Evolutionary conservation across 2,888 invertebrate genomes (phyloP), one percentile per base, ranked within the genome.

Genomic region (Pelosia muscerda): DNA sequence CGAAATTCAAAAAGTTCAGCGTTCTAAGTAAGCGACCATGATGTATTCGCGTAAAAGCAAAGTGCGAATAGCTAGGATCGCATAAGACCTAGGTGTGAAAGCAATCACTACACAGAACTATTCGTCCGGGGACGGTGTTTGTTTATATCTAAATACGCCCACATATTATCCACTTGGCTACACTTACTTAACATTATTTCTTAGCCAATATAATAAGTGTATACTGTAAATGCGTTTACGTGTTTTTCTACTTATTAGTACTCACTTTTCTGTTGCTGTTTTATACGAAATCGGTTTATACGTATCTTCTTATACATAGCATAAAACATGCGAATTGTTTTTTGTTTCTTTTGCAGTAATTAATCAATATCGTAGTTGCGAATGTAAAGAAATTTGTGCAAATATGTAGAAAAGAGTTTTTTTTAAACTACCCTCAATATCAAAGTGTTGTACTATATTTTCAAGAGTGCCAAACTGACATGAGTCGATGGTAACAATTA

Each of bases 121-220:
- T 75, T 86, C 87, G 79, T 77, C 85, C 84, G 49, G 64, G 84
- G 86, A 85, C 85, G 86, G 85, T 81, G 81, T 31, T 72, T 63
- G 42, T 72, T 79, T 81, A 84, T 71, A 72, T 73, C 79, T 80
- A 79, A 74, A 31, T 49, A 77, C 79, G 70, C 81, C 81, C 79
- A 77, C 79, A 70, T 55, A 68, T 73, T 68, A 74, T 66, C 72
- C 77, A 73, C 65, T 79, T 74, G 71, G 69, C 68, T 68, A 66
- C 49, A 54, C 19, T 57, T 34, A 59, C 38, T 38, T 54, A 60
- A 54, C 31, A 38, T 63, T 58, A 64, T 60, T 13, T 65, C 68
- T 69, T 65, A 69, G 61, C 61, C 64, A 56, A 64, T 68, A 62
- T 34, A 49, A 58, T 23, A 42, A n/a, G 61, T 38, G n/a, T 63